Percentiles rank a stretch among this genome's conserved stretches.
Conservation (phyloP, 2,113 vertebrate species). For the Etheostoma cragini region DNA sequence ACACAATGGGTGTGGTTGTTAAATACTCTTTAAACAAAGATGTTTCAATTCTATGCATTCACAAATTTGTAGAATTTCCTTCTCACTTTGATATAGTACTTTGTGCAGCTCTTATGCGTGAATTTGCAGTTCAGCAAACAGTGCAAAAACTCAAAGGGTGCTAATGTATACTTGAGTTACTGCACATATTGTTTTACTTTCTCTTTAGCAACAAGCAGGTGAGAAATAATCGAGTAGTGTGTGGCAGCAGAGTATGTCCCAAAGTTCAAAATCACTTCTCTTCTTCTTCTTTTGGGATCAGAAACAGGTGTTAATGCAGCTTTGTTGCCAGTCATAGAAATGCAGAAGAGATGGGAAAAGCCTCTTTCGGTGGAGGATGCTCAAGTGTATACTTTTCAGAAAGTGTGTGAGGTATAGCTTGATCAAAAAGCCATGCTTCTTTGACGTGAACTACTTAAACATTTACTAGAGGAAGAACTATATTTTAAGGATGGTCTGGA, state of each 20-base stretch:
- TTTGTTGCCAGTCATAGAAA: slow-evolving; percentile 27
- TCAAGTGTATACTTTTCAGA: slow-evolving; percentile 24
- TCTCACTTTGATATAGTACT: slow-evolving; percentile 32
- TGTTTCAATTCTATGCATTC: background rate
- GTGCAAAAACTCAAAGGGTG: slow-evolving; percentile 48
- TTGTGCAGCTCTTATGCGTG: slow-evolving; percentile 31
- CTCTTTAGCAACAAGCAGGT: slow-evolving; percentile 76
- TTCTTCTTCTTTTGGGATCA: slow-evolving; percentile 17
- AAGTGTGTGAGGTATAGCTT: slow-evolving; percentile 51
- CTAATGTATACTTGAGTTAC: slow-evolving; percentile 39
- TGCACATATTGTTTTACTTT: slow-evolving; percentile 50
- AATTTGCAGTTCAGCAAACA: slow-evolving; percentile 46
- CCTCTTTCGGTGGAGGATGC: slow-evolving; percentile 28
- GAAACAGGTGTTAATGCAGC: slow-evolving; percentile 17
- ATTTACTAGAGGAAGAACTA: slow-evolving; percentile 28
- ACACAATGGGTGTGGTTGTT: background rate
- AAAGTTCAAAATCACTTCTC: slow-evolving; percentile 35
- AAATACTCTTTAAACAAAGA: slow-evolving; percentile 36
- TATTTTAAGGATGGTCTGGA: slow-evolving; percentile 25
- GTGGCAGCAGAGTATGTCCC: slow-evolving; percentile 53
- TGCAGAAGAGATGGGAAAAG: slow-evolving; percentile 37
- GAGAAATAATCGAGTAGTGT: slow-evolving; percentile 77
- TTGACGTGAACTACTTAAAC: slow-evolving; percentile 21
- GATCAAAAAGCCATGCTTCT: slow-evolving; percentile 48
- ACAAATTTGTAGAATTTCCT: slow-evolving; percentile 65